Conservation (phyloP, 2,888 invertebrate species). For the Leucophenga maculata region DNA sequence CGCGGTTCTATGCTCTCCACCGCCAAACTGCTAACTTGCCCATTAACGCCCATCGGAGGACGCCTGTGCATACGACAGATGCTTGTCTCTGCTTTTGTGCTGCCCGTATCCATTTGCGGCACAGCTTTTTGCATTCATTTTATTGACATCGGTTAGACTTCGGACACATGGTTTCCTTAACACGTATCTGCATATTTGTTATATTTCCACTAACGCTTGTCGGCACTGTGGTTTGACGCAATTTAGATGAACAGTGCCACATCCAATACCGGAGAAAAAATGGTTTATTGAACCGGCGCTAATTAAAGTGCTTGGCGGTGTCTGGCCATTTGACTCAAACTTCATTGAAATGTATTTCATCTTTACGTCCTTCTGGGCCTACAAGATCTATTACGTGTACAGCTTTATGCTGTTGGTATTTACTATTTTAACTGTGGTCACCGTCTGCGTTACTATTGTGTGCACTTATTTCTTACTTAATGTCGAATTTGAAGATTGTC, state of each 20-base stretch:
- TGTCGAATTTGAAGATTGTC: too few relatives aligned
- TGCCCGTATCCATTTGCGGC: conserved; percentile 94
- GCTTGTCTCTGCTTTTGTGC: conserved; percentile 88
- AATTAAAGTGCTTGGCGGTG: conserved; percentile 95
- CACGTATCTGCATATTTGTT: conserved; percentile 99
- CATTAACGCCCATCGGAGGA: conserved; percentile 98
- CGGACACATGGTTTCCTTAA: conserved; percentile 98
- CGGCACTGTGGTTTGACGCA: conserved; percentile 96
- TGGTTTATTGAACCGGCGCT: conserved; percentile 98
- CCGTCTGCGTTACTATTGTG: conserved; percentile 99
- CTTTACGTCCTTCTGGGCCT: conserved; percentile 99
- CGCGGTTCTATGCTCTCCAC: conserved; percentile 97
- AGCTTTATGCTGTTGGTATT: conserved; percentile 99
- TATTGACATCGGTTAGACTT: conserved; percentile 99
- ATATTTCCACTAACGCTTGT: conserved; percentile 96
- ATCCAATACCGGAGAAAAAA: conserved; percentile 91
- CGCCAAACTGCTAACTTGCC: conserved; percentile 97
- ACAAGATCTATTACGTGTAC: conserved; percentile 99
- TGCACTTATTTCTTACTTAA: conserved; percentile 99
- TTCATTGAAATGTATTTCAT: conserved; percentile 99
- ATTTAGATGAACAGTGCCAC: conserved; percentile 97
- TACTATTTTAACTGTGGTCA: conserved; percentile 95
- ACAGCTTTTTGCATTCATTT: conserved; percentile 99
- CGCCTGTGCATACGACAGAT: conserved; percentile 98
- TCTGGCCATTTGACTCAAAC: conserved; percentile 98